Evolutionary conservation across 2,888 invertebrate species (phyloP).

Genomic region (Acanthosoma haemorrhoidale): DNA sequence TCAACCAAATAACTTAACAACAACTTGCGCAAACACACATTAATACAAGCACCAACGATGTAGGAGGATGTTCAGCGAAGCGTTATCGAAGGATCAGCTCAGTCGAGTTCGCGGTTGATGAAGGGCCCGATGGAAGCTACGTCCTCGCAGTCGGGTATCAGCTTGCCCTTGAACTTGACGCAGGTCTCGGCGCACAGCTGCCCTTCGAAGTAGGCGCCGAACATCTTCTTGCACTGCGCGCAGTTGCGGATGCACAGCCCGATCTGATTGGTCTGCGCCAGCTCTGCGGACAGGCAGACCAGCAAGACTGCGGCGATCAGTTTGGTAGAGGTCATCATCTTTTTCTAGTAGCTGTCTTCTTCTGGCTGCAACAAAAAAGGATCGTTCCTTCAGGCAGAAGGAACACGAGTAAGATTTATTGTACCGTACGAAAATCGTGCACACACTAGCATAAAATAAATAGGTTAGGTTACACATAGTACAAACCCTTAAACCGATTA

Average conservation of each 20-base stretch:
- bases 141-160: slow-evolving; percentile 81
- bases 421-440: no score
- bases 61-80: no score
- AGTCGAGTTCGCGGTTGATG: slow-evolving; percentile 52
- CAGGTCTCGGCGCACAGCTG: slow-evolving; percentile 80
- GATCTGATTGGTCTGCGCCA: slow-evolving; percentile 39
- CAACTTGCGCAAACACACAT: no score
- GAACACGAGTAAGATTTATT: no score
- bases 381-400: neutral
- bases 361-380: no score
- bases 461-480: no score
- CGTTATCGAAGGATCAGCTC: no score
- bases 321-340: neutral
- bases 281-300: neutral
- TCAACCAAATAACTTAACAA: no score
- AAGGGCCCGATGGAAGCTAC: slow-evolving; percentile 73
- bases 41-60: no score
- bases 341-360: no score
- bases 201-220: slow-evolving; percentile 79
- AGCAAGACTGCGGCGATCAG: neutral
- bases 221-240: slow-evolving; percentile 84
- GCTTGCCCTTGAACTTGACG: slow-evolving; percentile 73
- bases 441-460: no score
- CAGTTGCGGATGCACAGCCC: slow-evolving; percentile 79
- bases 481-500: no score